Evolutionary conservation across 2,888 invertebrate species (phyloP).

Genomic region (Lasiommata megera): DNA sequence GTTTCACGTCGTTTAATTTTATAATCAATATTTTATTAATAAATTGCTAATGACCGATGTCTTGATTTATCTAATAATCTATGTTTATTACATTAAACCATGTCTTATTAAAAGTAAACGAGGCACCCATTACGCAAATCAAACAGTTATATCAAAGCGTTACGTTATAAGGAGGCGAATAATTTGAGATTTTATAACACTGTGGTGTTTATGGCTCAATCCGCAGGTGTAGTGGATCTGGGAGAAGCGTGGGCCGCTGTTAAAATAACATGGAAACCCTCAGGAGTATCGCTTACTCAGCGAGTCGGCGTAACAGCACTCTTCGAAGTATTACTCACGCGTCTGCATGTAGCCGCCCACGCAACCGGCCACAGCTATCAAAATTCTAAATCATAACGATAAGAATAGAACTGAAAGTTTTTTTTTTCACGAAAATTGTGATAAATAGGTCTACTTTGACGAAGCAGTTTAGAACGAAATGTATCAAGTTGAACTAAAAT

Average conservation of each 20-base stretch:
- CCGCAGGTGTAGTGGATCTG: conserved; percentile 71
- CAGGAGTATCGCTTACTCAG: conserved; percentile 62
- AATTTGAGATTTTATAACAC: conserved; percentile 61
- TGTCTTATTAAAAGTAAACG: no score
- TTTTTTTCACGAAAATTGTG: no score
- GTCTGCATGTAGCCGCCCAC: conserved; percentile 50
- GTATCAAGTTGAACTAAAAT: no score
- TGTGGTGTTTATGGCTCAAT: conserved; percentile 64
- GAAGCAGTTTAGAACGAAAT: no score
- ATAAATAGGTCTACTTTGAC: no score
- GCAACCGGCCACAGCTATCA: not conserved
- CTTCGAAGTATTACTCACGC: conserved; percentile 62
- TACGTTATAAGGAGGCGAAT: conserved; percentile 42
- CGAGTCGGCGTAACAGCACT: conserved; percentile 43
- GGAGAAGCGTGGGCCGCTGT: conserved; percentile 66
- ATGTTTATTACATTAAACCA: no score
- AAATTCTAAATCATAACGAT: not conserved
- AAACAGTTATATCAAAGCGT: conserved; percentile 17
- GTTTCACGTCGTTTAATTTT: no score
- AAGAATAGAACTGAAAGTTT: not conserved
- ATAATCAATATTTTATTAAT: no score
- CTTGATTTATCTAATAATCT: no score
- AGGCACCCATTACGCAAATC: not conserved
- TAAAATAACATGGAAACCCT: conserved; percentile 71
- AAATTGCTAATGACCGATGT: no score